Percentiles rank a stretch among this genome's conserved stretches.
Conservation (phyloP, 2,113 vertebrate genomes). For the Strix uralensis region DNA sequence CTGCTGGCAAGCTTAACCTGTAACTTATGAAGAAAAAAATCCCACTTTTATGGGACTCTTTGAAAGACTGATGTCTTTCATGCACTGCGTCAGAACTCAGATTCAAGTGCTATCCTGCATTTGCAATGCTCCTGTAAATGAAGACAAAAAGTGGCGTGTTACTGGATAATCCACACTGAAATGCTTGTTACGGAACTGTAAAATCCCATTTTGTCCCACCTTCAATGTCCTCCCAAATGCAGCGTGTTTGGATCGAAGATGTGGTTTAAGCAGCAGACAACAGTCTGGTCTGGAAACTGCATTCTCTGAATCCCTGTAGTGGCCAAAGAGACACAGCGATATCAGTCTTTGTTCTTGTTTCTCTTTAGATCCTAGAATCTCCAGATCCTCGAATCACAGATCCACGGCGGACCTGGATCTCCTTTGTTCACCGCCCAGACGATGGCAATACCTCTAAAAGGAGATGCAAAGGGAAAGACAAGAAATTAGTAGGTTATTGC, state of each 20-base stretch:
- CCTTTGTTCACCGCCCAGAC: conserved; percentile 88
- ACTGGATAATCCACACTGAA: not conserved
- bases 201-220: not conserved
- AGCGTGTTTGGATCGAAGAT: not conserved
- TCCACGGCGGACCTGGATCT: conserved; percentile 90
- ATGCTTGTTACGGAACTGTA: not conserved
- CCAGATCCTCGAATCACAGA: conserved; percentile 80
- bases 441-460: conserved; percentile 77
- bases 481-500: conserved; percentile 80
- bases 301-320: not conserved
- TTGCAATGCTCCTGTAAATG: not conserved
- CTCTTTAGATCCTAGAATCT: conserved; percentile 75
- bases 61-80: not conserved
- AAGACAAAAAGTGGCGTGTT: not conserved
- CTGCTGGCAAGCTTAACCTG: not conserved
- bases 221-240: too few relatives aligned
- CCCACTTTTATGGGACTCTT: not conserved
- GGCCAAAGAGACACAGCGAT: not conserved
- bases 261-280: not conserved
- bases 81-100: not conserved
- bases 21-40: not conserved
- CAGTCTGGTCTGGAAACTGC: not conserved
- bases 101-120: not conserved
- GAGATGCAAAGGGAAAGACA: conserved; percentile 82
- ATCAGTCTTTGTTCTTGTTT: not conserved